These are phyloP conservation scores for Diplazon laetatorius DNA, from an alignment of 2,888 invertebrate species.

Conservation along the genomic window DNA sequence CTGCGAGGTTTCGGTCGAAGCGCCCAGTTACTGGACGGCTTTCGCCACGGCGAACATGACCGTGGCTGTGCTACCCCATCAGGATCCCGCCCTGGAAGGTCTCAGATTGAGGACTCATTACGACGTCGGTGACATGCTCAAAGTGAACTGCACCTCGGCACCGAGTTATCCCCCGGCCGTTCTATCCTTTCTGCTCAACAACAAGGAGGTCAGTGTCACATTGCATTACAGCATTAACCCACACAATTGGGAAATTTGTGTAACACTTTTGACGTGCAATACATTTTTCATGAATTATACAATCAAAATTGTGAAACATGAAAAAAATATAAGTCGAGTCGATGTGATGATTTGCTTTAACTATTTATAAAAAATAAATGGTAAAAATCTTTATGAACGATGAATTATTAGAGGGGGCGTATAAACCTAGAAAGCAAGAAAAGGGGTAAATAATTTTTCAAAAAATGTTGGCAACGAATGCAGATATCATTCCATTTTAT, in stretches of 20 bases:
- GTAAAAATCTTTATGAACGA: no score
- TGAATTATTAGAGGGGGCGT: no score
- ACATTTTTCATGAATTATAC: no score
- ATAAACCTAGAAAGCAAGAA: no score
- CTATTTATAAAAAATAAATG: no score
- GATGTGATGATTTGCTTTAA: no score
- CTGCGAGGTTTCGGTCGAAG: conserved; percentile 79
- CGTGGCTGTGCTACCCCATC: conserved; percentile 76
- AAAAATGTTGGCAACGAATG: no score
- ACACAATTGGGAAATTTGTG: background rate
- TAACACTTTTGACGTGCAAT: conserved; percentile 1
- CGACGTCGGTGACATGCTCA: conserved; percentile 77
- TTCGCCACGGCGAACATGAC: conserved; percentile 77
- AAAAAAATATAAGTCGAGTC: no score
- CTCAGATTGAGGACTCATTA: conserved; percentile 77
- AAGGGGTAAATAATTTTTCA: no score
- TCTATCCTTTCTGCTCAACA: conserved; percentile 78
- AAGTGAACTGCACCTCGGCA: conserved; percentile 78
- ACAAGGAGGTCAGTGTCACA: conserved; percentile 74
- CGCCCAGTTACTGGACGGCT: conserved; percentile 75
- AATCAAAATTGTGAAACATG: no score
- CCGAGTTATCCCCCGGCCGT: conserved; percentile 78
- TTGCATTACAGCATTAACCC: background rate
- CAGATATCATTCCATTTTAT: no score
- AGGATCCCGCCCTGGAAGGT: conserved; percentile 76